phyloP scores from a whole-genome alignment of 2,797 vertebrate species.

The Okamejei kenojei region DNA sequence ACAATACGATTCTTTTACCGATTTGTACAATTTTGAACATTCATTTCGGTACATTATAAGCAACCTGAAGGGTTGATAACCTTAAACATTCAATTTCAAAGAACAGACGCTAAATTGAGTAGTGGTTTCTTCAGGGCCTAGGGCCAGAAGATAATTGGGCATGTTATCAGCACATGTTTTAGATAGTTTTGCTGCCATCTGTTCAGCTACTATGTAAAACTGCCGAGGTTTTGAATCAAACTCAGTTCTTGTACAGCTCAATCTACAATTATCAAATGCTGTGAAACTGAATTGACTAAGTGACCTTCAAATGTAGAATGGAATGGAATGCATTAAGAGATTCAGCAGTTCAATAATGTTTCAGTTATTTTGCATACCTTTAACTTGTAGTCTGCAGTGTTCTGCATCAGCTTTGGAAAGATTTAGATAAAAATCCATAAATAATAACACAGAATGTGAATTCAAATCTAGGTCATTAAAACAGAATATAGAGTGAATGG shows the following conservation, averaged over 20 bases:
- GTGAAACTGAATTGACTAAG: neutral
- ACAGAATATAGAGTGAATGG: neutral
- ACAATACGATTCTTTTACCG: neutral
- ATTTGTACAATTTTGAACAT: neutral
- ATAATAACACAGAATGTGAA: neutral
- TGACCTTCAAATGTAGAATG: neutral
- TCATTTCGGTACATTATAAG: conserved; percentile 8
- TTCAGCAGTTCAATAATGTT: neutral
- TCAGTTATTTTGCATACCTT: neutral
- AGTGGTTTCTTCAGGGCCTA: neutral
- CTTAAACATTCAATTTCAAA: conserved; percentile 27
- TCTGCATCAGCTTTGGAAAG: neutral
- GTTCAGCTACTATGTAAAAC: conserved; percentile 17
- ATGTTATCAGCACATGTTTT: conserved; percentile 33
- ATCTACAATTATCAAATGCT: neutral
- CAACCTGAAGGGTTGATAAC: neutral
- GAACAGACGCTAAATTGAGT: conserved; percentile 26
- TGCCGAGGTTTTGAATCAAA: conserved; percentile 1
- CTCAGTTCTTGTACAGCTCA: neutral
- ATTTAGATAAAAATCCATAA: neutral
- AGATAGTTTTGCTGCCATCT: conserved; percentile 5
- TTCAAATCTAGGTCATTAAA: neutral
- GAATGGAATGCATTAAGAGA: neutral
- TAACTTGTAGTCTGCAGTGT: neutral
- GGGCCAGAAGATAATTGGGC: conserved; percentile 3